A percentile compares a stretch with the other conserved stretches of the same genome.
phyloP scores from a whole-genome alignment of 2,797 vertebrate genomes.

The Brotula barbata region DNA sequence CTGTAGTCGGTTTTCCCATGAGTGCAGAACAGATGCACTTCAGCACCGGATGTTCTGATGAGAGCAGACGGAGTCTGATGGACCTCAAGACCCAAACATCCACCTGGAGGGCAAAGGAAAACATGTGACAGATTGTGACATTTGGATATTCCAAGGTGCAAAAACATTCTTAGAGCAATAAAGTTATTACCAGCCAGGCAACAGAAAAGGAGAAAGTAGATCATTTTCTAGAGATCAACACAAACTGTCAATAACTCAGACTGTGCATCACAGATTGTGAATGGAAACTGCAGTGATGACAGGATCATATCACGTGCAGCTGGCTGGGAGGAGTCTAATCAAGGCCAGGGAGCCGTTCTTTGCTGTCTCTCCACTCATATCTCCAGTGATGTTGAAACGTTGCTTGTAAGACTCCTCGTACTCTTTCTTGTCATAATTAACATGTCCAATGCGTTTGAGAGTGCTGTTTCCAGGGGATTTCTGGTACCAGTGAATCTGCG shows the following conservation, averaged over 20 bases:
- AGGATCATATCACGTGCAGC: neutral
- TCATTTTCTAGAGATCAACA: too few species aligned
- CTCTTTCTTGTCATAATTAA: neutral
- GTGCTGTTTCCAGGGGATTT: slow-evolving; percentile 28
- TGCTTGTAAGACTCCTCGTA: neutral
- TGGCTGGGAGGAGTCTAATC: slow-evolving; percentile 47
- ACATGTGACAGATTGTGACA: too few species aligned
- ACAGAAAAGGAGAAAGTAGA: slow-evolving; percentile 5
- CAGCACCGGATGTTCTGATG: neutral
- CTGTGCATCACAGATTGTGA: too few species aligned
- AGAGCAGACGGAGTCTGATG: slow-evolving; percentile 28
- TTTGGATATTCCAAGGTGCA: too few species aligned
- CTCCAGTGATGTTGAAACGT: slow-evolving; percentile 37
- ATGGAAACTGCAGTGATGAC: too few species aligned
- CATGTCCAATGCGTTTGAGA: slow-evolving; percentile 51
- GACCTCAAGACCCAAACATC: slow-evolving; percentile 34
- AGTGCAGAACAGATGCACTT: slow-evolving; percentile 27
- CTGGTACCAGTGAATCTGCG: slow-evolving; percentile 62
- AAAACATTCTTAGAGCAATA: too few species aligned
- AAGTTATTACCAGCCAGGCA: slow-evolving; percentile 18
- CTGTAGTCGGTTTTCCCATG: slow-evolving; percentile 31
- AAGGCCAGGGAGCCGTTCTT: slow-evolving; percentile 56
- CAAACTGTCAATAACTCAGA: too few species aligned
- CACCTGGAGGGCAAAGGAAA: neutral
- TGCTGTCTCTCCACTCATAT: slow-evolving; percentile 16